Evolutionary conservation across 2,888 invertebrate genomes (phyloP).

Genomic region (Tetragonisca angustula): DNA sequence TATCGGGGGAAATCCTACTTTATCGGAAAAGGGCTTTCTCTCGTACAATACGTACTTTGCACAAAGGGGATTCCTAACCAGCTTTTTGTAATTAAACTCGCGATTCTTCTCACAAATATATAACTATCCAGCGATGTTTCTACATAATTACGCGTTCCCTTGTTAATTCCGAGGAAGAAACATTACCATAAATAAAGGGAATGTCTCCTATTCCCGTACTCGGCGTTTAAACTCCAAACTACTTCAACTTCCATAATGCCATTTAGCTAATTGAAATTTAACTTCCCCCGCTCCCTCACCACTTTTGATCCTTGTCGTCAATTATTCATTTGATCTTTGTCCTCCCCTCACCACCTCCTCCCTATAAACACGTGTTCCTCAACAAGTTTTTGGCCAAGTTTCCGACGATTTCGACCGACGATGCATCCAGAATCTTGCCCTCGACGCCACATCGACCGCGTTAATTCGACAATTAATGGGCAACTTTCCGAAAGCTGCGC

Average conservation of each 20-base stretch:
- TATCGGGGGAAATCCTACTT: not conserved
- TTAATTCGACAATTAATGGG: slow-evolving; percentile 33
- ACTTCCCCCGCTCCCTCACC: not conserved
- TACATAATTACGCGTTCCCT: not conserved
- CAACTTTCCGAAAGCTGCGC: slow-evolving; percentile 25
- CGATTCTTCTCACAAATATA: not conserved
- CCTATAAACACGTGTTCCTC: not conserved
- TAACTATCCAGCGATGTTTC: not conserved
- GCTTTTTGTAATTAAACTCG: not conserved
- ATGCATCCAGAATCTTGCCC: too few relatives aligned
- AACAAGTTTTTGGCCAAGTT: not conserved
- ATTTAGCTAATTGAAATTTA: not conserved
- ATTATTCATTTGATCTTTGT: not conserved
- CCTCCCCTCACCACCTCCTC: too few relatives aligned
- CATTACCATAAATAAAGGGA: not conserved
- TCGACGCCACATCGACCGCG: not conserved
- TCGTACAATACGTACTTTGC: too few relatives aligned
- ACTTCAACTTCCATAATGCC: not conserved
- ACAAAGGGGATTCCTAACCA: not conserved
- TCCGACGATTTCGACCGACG: not conserved
- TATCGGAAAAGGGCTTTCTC: not conserved
- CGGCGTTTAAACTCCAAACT: not conserved
- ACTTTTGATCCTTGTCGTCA: not conserved
- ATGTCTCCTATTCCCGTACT: too few relatives aligned
- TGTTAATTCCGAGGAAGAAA: not conserved